Evolutionary conservation across 2,113 vertebrate species (phyloP).

Genomic region (Mus spicilegus): DNA sequence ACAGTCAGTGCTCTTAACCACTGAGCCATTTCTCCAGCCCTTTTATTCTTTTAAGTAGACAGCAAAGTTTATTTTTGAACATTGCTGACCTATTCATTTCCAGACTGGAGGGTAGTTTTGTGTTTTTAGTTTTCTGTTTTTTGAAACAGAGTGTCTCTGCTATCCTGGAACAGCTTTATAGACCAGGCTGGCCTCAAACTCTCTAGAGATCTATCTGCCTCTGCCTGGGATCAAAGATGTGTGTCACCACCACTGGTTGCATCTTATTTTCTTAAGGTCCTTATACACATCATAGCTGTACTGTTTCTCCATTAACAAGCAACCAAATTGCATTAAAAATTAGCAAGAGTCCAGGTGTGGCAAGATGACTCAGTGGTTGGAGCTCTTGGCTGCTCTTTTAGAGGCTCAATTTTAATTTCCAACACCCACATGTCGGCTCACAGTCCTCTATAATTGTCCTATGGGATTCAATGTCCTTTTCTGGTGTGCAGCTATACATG

Average conservation of each 20-base stretch:
- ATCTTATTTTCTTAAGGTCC: background rate
- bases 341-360: background rate
- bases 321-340: background rate
- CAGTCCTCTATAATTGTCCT: background rate
- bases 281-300: background rate
- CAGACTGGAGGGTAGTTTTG: background rate
- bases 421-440: too few species aligned
- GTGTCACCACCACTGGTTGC: background rate
- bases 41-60: background rate
- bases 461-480: background rate
- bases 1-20: too few species aligned
- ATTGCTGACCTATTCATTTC: constrained; percentile 14
- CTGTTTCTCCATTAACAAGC: background rate
- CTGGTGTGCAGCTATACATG: background rate
- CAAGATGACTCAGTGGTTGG: background rate
- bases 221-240: background rate
- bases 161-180: background rate
- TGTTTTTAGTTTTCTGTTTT: background rate
- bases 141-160: background rate
- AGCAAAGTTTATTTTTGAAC: constrained; percentile 1
- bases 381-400: background rate
- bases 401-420: background rate
- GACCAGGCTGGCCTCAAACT: background rate
- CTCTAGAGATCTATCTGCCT: background rate
- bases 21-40: too few species aligned